Evolutionary conservation across 1,140 invertebrate species (phyloP).

Genomic region (Eciton burchellii): DNA sequence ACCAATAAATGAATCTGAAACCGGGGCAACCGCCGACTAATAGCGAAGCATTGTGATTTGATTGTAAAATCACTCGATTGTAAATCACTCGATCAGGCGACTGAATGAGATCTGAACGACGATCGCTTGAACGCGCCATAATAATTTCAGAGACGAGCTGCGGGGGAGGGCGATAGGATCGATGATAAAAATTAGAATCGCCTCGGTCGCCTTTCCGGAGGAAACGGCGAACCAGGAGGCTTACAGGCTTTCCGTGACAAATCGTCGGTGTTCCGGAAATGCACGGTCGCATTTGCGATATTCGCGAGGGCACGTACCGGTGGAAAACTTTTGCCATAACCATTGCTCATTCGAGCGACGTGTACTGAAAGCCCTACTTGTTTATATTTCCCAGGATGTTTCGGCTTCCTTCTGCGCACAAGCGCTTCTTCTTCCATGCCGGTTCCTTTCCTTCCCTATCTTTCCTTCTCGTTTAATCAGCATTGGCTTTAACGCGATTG

Average conservation of each 20-base stretch:
- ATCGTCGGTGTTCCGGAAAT: conserved; percentile 65
- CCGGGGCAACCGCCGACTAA: not conserved
- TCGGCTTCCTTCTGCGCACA: conserved; percentile 22
- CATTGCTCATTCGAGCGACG: conserved; percentile 72
- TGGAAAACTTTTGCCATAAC: conserved; percentile 74
- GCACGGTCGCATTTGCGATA: conserved; percentile 57
- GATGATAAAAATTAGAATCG: conserved; percentile 43
- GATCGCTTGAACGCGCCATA: no score
- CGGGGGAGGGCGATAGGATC: not conserved
- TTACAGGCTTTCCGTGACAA: conserved; percentile 63
- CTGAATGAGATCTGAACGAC: not conserved
- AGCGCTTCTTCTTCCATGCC: not conserved
- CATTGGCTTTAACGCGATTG: conserved; percentile 50
- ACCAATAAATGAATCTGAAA: not conserved
- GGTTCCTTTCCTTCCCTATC: conserved; percentile 9
- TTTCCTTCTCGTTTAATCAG: conserved; percentile 25
- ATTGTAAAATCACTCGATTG: not conserved
- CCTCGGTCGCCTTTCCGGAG: conserved; percentile 9
- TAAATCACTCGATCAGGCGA: conserved; percentile 10
- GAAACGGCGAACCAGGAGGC: conserved; percentile 15
- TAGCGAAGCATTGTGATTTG: not conserved
- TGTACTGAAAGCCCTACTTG: conserved; percentile 69
- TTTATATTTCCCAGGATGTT: conserved; percentile 68
- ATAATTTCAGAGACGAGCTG: not conserved
- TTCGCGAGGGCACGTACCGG: conserved; percentile 55